These are phyloP conservation scores for Erpetoichthys calabaricus DNA, from an alignment of 2,797 vertebrate genomes.

Conservation along the genomic window DNA sequence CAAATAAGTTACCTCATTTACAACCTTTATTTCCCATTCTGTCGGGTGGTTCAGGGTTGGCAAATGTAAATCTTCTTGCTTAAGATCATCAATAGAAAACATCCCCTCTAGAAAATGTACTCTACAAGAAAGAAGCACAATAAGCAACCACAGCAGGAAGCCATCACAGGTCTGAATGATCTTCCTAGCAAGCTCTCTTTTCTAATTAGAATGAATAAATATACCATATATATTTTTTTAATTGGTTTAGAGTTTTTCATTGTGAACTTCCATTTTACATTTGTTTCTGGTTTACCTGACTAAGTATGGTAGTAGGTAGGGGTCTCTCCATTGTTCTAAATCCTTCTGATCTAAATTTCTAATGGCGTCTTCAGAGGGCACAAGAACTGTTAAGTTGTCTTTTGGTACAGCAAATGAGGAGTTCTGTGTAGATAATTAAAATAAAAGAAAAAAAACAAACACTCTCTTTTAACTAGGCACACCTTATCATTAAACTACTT, in stretches of 20 bases:
- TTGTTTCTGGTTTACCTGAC: constrained; percentile 60
- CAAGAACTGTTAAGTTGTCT: constrained; percentile 59
- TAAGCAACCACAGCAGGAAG: neutral
- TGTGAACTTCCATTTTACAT: too few relatives aligned
- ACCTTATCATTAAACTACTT: too few relatives aligned
- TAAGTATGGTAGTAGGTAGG: constrained; percentile 45
- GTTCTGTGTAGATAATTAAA: constrained; percentile 32
- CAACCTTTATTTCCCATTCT: constrained; percentile 57
- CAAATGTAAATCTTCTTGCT: constrained; percentile 36
- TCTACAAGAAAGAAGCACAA: constrained; percentile 35
- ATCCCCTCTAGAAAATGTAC: constrained; percentile 65
- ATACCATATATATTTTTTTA: too few relatives aligned
- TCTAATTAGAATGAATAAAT: too few relatives aligned
- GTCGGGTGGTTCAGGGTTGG: constrained; percentile 49
- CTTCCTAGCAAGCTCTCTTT: too few relatives aligned
- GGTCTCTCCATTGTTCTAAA: constrained; percentile 49
- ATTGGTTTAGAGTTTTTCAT: too few relatives aligned
- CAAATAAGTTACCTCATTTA: constrained; percentile 54
- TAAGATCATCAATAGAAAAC: constrained; percentile 59
- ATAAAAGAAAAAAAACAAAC: constrained; percentile 2
- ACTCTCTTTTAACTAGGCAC: too few relatives aligned
- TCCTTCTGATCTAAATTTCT: constrained; percentile 35
- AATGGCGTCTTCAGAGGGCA: constrained; percentile 48
- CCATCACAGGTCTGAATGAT: too few relatives aligned
- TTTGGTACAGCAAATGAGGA: constrained; percentile 36